Evolutionary conservation across 2,888 invertebrate species (phyloP), one percentile per base, ranked within the genome.

Genomic region (Leucozona laternaria): DNA sequence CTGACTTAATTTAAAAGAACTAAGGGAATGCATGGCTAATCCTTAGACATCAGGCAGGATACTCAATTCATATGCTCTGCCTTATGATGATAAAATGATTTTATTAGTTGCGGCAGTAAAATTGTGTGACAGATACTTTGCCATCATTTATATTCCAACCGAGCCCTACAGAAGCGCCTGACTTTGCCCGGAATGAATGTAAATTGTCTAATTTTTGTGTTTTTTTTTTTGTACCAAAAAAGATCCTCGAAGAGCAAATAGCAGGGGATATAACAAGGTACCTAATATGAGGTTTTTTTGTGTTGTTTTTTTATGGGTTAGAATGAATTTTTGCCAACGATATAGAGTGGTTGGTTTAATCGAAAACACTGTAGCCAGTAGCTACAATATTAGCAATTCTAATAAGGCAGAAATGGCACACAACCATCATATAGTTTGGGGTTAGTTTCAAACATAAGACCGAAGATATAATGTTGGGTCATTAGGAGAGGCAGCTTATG

Each of bases 311-410:
- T 25, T 22, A 53, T 68, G 22, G 50, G 25, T 37, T 37, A 34
- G 68, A 40, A 72, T 72, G 45, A 45, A 50, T 72, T 68, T 68
- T 40, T 43, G n/a, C 53, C 15, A 53, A 68, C 28, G 40, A 68
- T 73, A 20, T 15, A 15, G 22, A n/a, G 25, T 64, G 64, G 64
- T 64, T 45, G 28, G 50, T 34, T 83, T 68, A 77, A 73, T 78
- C 34, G 48, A 31, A 45, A 60, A 66, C 50, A 37, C 37, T 58
- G 28, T 53, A 25, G 20, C 45, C 45, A 64, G 2, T 6, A 28
- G 28, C 28, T 45, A 45, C n/a, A 37, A n/a, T 68, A 83, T 73
- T 79, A 73, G 79, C 79, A 73, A 79, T 79, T 78, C 78, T 55
- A 73, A 79, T 79, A 79, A 50, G 75, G 22, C 8, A 15, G 34